Evolutionary conservation across 2,797 vertebrate genomes (phyloP).

Genomic region (Buceros bicornis): DNA sequence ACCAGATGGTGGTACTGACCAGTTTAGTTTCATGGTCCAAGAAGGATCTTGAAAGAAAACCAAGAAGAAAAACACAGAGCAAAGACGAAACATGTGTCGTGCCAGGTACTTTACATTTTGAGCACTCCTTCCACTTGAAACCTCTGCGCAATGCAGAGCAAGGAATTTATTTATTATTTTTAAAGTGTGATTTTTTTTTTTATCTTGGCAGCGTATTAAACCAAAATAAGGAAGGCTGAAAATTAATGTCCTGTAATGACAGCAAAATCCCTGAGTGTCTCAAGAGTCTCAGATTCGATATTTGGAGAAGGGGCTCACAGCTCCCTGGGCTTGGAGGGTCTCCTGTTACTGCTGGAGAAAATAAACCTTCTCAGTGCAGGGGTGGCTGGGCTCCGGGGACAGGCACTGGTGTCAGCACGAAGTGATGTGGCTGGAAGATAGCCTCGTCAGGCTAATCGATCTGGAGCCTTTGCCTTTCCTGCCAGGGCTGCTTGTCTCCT

Average conservation of each 20-base stretch:
- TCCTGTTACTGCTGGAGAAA: conserved; percentile 67
- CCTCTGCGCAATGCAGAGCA: neutral
- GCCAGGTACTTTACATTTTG: conserved; percentile 33
- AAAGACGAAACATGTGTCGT: conserved; percentile 18
- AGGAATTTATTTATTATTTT: neutral
- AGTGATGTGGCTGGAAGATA: conserved; percentile 79
- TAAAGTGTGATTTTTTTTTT: neutral
- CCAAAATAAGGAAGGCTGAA: conserved; percentile 17
- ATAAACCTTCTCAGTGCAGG: neutral
- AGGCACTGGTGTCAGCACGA: conserved; percentile 69
- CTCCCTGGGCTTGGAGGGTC: conserved; percentile 13
- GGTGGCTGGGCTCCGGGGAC: conserved; percentile 30
- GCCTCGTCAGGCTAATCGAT: conserved; percentile 82
- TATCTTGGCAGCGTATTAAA: conserved; percentile 37
- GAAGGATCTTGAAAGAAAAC: conserved; percentile 12
- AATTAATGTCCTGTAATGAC: conserved; percentile 8
- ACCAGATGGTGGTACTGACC: conserved; percentile 39
- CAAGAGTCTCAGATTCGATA: conserved; percentile 19
- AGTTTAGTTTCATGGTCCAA: conserved; percentile 12
- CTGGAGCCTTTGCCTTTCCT: conserved; percentile 79
- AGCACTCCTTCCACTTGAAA: neutral
- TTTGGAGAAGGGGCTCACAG: neutral
- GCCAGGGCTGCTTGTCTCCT: conserved; percentile 81
- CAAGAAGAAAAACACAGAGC: conserved; percentile 1
- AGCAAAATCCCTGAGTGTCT: neutral